Conservation (phyloP, 2,888 invertebrate genomes). For the Polia nebulosa region DNA sequence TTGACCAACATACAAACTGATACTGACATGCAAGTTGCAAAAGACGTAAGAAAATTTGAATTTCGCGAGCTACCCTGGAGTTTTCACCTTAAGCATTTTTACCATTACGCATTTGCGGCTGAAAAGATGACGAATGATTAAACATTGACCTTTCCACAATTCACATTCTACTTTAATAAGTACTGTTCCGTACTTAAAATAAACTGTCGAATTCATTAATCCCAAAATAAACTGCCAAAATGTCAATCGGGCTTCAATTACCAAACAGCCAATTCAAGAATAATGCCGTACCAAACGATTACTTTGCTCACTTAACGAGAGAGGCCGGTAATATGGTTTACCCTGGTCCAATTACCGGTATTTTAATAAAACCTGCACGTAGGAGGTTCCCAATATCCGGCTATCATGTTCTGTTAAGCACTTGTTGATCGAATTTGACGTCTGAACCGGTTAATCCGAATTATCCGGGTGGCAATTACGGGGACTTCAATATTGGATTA, state of each 20-base stretch:
- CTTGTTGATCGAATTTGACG: slow-evolving; percentile 51
- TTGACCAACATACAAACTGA: too few relatives aligned
- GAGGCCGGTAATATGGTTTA: slow-evolving; percentile 20
- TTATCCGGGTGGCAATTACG: slow-evolving; percentile 38
- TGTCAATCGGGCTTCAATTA: slow-evolving; percentile 9
- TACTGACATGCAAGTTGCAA: too few relatives aligned
- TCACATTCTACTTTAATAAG: not conserved
- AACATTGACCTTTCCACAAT: not conserved
- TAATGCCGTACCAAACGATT: slow-evolving; percentile 15
- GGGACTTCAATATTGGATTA: slow-evolving; percentile 36
- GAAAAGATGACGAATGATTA: too few relatives aligned
- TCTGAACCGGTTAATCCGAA: slow-evolving; percentile 39
- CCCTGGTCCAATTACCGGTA: slow-evolving; percentile 37
- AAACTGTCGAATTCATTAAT: not conserved
- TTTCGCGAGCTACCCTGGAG: too few relatives aligned
- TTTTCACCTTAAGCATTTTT: too few relatives aligned
- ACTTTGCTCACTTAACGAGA: slow-evolving; percentile 26
- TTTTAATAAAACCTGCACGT: slow-evolving; percentile 49
- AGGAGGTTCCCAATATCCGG: slow-evolving; percentile 31
- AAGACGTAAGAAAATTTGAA: too few relatives aligned
- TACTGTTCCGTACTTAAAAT: not conserved
- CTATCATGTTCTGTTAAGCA: slow-evolving; percentile 42
- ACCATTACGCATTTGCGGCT: too few relatives aligned
- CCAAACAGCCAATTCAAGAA: slow-evolving; percentile 14
- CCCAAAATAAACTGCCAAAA: not conserved